Base-by-base conservation (phyloP, 2,113 vertebrate genomes). In the Hippocampus zosterae region DNA sequence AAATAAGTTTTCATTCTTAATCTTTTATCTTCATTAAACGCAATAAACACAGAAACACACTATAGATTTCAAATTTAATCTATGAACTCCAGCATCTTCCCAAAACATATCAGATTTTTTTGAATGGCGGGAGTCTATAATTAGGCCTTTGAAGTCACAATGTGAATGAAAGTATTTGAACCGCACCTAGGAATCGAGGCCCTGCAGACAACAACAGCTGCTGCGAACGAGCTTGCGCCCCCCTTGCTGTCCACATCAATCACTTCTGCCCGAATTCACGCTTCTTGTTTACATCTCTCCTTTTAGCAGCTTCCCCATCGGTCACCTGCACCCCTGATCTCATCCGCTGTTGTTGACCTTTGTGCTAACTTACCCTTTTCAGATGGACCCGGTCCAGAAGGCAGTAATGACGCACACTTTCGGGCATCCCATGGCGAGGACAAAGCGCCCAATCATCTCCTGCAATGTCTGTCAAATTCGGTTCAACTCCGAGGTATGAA, bases 391-490 rank as follows among this genome's bases (percentile, higher is more conserved):
- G 1, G 88, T 96, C 60, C 94, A 94, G 88, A 95, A 95, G 81
- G 93, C 94, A 37, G 90, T 94, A 77, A 92, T 95, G 78, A 94
- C 91, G 71, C 94, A 94, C 84, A 94, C 92, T 23, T 94, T 94
- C 33, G 94, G 94, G 66, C 91, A 93, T 48, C 93, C 93, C 27
- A 77, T 94, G 76, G 81, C 93, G 83, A 94, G 91, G 87, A 93
- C 92, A 78, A 95, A 94, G 88, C 82, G 93, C 42, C 93, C 93
- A 15, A 85, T 95, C 84, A 96, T 95, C 85, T 94, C 93, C 86
- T 96, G 94, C 89, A 95, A 96, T 37, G 91, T 96, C 82, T 96
- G 94, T 87, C 94, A 96, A 84, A 95, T 95, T 81, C 92, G 94
- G 65, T 96, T 96, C 90, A 96, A 96, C 88, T 96, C 94, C 9